Base-by-base conservation (phyloP, 2,797 vertebrate genomes). In the Sebastes matsubarae region DNA sequence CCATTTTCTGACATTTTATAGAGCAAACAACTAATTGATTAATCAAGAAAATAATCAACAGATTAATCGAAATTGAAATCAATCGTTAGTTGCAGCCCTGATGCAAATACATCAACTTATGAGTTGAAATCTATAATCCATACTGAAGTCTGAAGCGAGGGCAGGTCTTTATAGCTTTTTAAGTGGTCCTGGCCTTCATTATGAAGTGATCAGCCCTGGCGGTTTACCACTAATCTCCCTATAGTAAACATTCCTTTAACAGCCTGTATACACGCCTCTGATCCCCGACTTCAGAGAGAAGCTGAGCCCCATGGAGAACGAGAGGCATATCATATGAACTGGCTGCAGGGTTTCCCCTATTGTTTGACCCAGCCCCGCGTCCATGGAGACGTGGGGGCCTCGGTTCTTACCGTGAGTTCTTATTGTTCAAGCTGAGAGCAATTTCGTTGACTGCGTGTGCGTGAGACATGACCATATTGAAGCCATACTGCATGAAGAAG, bases 381-480 rank as follows among this genome's bases (percentile, higher is more conserved):
- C 73, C 76, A 60, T 69, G 46, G 70, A 81, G 82, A 82, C 1
- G 32, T 50, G 42, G 79, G 82, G 80, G 64, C 70, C 25, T 77
- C 75, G 22, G 46, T 16, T 73, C 95, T 95, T 90, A 99, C 98
- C 98, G 96, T 30, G 97, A 96, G 91, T 98, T 99, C 94, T 98
- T 99, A 93, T 99, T 99, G 93, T 99, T 99, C 93, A 99, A 92
- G 89, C 98, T 99, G 81, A 99, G 97, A n/a, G 98, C 98, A 8
- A 99, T 99, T 96, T 99, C 98, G 30, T 99, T 99, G 92, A 99
- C 98, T 1, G 98, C 98, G 0, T 98, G 98, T 8, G 97, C 96
- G 16, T 99, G 98, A 85, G 98, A 99, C 98, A 99, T 99, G 84
- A 99, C 98, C 91, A 99, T 94, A 88, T 99, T 99, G 96, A 99